Percentiles rank a stretch among this genome's conserved stretches.
Evolutionary conservation across 2,113 vertebrate genomes (phyloP).

Genomic region (Columba livia): DNA sequence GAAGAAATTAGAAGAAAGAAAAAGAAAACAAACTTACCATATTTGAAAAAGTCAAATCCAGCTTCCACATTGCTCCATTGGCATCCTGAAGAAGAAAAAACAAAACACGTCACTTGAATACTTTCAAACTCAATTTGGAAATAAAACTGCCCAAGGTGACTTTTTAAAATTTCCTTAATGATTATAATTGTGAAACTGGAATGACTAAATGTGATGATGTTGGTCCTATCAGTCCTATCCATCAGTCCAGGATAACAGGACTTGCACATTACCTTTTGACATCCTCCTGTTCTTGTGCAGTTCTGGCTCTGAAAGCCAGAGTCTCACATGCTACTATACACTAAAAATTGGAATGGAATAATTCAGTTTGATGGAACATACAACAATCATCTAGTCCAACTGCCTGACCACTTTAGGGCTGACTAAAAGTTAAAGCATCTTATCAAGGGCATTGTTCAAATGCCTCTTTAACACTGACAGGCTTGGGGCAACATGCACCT

Average conservation of each 20-base stretch:
- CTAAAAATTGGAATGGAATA: background rate
- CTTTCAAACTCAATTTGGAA: background rate
- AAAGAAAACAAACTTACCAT: constrained; percentile 75
- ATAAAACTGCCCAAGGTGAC: background rate
- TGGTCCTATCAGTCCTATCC: background rate
- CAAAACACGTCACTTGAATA: background rate
- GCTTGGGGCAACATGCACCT: background rate
- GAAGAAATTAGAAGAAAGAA: background rate
- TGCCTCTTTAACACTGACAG: background rate
- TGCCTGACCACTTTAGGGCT: background rate
- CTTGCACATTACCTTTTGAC: background rate
- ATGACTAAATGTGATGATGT: background rate
- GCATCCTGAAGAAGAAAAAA: constrained; percentile 80
- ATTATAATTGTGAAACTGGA: background rate
- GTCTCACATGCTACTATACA: background rate
- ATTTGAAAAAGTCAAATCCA: constrained; percentile 92
- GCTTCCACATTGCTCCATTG: constrained; percentile 91
- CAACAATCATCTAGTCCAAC: background rate
- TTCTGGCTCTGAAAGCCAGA: background rate
- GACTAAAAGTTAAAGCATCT: background rate
- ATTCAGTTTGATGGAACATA: background rate
- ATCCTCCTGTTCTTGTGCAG: background rate
- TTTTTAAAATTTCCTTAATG: background rate
- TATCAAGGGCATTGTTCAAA: background rate
- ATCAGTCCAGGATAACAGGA: background rate